Evolutionary conservation across 2,113 vertebrate genomes (phyloP).

Genomic region (Labrus mixtus): DNA sequence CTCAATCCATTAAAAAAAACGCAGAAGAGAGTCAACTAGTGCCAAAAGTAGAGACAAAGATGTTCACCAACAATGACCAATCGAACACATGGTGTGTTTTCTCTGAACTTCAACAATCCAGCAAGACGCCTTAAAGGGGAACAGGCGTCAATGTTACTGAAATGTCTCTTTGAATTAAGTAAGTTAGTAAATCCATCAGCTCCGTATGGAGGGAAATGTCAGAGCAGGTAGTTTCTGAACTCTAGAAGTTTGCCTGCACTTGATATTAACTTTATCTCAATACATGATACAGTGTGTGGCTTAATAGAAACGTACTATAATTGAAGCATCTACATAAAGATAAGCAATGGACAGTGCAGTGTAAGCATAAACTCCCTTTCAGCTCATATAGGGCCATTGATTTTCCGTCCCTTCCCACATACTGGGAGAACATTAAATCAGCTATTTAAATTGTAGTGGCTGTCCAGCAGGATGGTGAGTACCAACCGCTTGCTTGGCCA

Average conservation of each 20-base stretch:
- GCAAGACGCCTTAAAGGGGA: not conserved
- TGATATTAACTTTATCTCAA: slow-evolving; percentile 46
- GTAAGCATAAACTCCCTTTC: slow-evolving; percentile 46
- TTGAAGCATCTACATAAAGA: slow-evolving; percentile 65
- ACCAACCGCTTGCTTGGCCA: slow-evolving; percentile 31
- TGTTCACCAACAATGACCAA: too few species aligned
- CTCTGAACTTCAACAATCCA: not conserved
- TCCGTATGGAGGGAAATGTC: slow-evolving; percentile 11
- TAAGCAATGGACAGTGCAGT: slow-evolving; percentile 45
- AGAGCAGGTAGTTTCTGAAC: slow-evolving; percentile 19
- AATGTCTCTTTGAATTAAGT: slow-evolving; percentile 42
- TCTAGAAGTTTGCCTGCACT: slow-evolving; percentile 26
- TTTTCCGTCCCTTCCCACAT: slow-evolving; percentile 62
- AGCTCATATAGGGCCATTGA: slow-evolving; percentile 57
- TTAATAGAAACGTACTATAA: slow-evolving; percentile 49
- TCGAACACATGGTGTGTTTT: not conserved
- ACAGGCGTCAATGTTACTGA: not conserved
- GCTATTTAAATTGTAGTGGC: slow-evolving; percentile 46
- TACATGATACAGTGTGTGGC: slow-evolving; percentile 6
- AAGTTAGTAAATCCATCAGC: slow-evolving; percentile 60
- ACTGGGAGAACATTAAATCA: slow-evolving; percentile 57
- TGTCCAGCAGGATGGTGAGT: slow-evolving; percentile 18
- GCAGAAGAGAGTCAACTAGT: too few species aligned
- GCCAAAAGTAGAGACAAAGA: too few species aligned
- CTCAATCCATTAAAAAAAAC: too few species aligned